Base-by-base conservation (phyloP, 1,140 invertebrate genomes). In the Lethrus apterus region DNA sequence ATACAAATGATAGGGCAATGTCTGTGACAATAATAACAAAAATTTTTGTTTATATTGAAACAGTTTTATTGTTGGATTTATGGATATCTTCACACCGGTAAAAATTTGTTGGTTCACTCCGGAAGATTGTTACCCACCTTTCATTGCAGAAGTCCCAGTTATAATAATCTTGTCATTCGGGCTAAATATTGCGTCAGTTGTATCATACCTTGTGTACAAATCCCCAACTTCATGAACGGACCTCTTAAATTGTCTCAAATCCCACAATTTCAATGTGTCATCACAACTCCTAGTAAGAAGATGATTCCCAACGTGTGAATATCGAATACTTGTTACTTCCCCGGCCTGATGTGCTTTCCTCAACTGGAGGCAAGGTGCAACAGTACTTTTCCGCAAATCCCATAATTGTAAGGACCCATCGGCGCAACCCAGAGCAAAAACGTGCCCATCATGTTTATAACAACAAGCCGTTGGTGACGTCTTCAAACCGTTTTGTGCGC, bases 391-490 rank as follows among this genome's bases (percentile, higher is more conserved):
- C 29, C 93, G 77, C 36, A 92, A 84, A 66, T 99, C 96, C 95
- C 95, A 99, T 68, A 98, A 85, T 67, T 98, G 94, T 55, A 99
- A 84, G 0, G 92, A 96, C 1, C 97, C 97, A 69, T 99, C 96
- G 18, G 81, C 76, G 63, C 96, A 99, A 0, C 84, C 95, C 42
- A 87, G 88, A 0, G 88, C 88, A 13, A 98, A 81, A 0, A 87
- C 77, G 44, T 86, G 84, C 0, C 93, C 94, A 67, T 98, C 93
- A 44, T 86, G 70, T 46, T 80, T 91, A 58, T 86, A 95, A 1
- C 74, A 71, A 58, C 92, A 93, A 0, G 88, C 71, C 0, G 87
- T 92, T 0, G 95, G 93, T 26, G 84, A 79, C 0, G 89, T 88
- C 68, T 91, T 88, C 0, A 97, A 73, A 0, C 97, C 97, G 51